Percentiles rank a stretch among this genome's conserved stretches.
Conservation (phyloP, 1,140 invertebrate species). For the Diachasma alloeum region DNA sequence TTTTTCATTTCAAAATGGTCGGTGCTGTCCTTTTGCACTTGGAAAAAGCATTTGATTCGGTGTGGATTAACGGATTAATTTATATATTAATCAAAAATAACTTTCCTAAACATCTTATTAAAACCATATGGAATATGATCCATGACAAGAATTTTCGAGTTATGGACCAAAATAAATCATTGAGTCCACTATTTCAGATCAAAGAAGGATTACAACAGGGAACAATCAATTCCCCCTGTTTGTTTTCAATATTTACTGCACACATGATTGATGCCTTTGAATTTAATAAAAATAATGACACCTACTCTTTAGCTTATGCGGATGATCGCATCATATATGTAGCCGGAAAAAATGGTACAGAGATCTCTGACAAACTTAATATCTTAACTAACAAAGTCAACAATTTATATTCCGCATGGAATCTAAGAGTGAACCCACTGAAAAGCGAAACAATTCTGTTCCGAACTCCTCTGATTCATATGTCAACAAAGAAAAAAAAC, state of each 20-base stretch:
- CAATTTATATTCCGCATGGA: conserved; percentile 14
- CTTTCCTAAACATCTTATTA: conserved; percentile 13
- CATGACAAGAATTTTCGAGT: neutral
- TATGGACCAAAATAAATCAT: neutral
- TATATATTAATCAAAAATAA: conserved; percentile 30
- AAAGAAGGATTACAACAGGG: too few species aligned
- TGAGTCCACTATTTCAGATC: neutral
- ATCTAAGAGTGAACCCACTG: conserved; percentile 5
- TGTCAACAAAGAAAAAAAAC: neutral
- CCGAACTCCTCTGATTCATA: neutral
- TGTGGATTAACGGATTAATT: conserved; percentile 35
- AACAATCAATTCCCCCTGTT: conserved; percentile 28
- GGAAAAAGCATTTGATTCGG: conserved; percentile 30
- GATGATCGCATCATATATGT: too few species aligned
- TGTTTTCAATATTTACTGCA: conserved; percentile 36
- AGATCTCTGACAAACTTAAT: conserved; percentile 14
- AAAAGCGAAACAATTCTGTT: conserved; percentile 33
- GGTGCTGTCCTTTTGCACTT: conserved; percentile 21
- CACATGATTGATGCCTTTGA: too few species aligned
- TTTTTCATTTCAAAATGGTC: neutral
- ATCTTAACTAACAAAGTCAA: conserved; percentile 16
- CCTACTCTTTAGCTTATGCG: too few species aligned
- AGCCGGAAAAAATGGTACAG: neutral
- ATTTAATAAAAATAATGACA: too few species aligned
- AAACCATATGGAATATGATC: conserved; percentile 19